Conservation (phyloP, 2,797 vertebrate genomes). For the Petrocephalus sullivani region DNA sequence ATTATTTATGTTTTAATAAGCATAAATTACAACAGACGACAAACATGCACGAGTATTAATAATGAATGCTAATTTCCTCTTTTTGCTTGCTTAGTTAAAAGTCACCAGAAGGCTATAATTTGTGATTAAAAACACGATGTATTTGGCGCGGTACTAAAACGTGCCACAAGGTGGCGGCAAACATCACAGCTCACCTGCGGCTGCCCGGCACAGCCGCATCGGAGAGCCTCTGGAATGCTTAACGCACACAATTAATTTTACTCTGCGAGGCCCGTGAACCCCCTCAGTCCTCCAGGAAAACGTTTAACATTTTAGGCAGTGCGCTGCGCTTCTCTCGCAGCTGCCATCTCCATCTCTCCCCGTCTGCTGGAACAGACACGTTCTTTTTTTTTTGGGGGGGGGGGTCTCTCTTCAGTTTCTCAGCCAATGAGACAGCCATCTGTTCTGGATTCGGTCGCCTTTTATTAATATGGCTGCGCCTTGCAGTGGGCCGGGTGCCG, state of each 20-base stretch:
- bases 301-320: neutral
- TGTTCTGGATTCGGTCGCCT: conserved; percentile 40
- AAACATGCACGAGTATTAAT: neutral
- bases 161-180: conserved; percentile 48
- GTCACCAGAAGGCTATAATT: neutral
- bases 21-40: neutral
- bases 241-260: conserved; percentile 23
- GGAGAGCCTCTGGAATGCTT: conserved; percentile 23
- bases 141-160: conserved; percentile 12
- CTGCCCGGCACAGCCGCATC: neutral
- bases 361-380: conserved; percentile 23
- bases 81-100: neutral
- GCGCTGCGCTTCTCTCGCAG: neutral
- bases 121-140: neutral
- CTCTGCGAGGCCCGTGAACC: conserved; percentile 29
- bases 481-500: neutral
- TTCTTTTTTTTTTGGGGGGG: neutral
- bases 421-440: conserved; percentile 43
- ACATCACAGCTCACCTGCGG: neutral
- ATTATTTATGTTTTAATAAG: neutral
- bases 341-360: conserved; percentile 7
- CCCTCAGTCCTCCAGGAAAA: conserved; percentile 1
- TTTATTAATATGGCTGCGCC: conserved; percentile 1
- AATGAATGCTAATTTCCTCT: neutral
- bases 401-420: neutral